Percentiles rank a stretch among this genome's conserved stretches.
phyloP scores from a whole-genome alignment of 2,888 invertebrate species.

The Pachycephus smyrnensis region DNA sequence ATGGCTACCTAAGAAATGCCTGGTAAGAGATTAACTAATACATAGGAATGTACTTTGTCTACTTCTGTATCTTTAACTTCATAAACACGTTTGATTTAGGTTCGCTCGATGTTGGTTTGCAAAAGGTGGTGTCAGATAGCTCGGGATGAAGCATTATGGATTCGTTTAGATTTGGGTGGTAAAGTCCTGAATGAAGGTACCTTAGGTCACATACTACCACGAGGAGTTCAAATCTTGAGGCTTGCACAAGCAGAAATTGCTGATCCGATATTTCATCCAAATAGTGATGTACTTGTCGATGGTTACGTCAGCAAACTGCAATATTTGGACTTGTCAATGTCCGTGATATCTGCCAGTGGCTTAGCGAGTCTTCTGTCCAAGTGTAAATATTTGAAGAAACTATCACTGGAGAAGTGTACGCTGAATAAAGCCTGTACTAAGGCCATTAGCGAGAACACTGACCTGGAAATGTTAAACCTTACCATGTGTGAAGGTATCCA shows the following conservation, averaged over 20 bases:
- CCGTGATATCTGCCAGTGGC: constrained; percentile 72
- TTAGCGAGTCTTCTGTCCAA: constrained; percentile 74
- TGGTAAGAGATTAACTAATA: constrained; percentile 72
- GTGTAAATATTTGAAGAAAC: constrained; percentile 80
- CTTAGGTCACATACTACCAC: constrained; percentile 79
- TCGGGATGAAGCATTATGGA: constrained; percentile 89
- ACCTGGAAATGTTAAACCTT: constrained; percentile 85
- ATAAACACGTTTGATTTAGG: constrained; percentile 36
- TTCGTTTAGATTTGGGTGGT: constrained; percentile 82
- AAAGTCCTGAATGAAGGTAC: constrained; percentile 77
- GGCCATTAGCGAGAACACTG: constrained; percentile 75
- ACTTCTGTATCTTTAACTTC: not conserved
- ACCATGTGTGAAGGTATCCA: constrained; percentile 84
- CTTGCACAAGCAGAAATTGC: constrained; percentile 84
- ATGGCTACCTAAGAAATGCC: constrained; percentile 85
- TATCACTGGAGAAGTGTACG: constrained; percentile 85
- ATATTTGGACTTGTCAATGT: constrained; percentile 89
- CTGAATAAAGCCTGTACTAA: constrained; percentile 76
- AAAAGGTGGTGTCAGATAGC: constrained; percentile 82
- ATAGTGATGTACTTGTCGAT: constrained; percentile 55
- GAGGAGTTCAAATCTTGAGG: constrained; percentile 83
- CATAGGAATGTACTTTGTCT: not conserved
- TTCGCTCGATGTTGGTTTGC: constrained; percentile 70
- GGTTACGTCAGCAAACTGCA: constrained; percentile 74
- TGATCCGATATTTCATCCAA: constrained; percentile 69